Base-by-base conservation (phyloP, 2,888 invertebrate species). In the Subacronicta megacephala region DNA sequence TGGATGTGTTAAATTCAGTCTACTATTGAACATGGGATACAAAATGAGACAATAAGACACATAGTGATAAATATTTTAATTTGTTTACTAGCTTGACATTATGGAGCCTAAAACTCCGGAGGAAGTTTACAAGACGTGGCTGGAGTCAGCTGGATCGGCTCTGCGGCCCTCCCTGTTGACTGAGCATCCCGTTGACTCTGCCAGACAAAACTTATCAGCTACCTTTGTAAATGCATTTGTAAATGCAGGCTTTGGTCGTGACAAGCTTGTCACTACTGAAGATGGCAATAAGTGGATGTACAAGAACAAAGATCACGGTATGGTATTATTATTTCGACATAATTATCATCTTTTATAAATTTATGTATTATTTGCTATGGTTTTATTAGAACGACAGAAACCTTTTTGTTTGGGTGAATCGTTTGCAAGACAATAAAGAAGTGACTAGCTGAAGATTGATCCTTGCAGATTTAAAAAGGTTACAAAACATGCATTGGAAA, bases 201-300 rank as follows among this genome's bases (percentile, higher is more conserved):
- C 99, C 0, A 95, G 99, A 37, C 99, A 99, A 89, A 99, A 99
- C 90, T 94, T 99, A 17, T 99, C 99, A 0, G 97, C 99, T 0
- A 99, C 99, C 16, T 99, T 99, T 85, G 99, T 99, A 0, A 99
- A 99, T 89, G 99, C 99, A 0, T 99, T 99, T 83, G 99, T 99
- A 0, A 99, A 99, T 84, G 98, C 99, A 12, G 99, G 98, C 0
- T 99, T 99, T 88, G 99, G 99, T 2, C 96, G 97, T 15, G 99
- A 99, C 85, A 99, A 99, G 88, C 95, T 99, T 3, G 95, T 98
- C 29, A 97, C 98, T 23, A 97, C 97, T 45, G 99, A 99, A 78
- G 96, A 96, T 83, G 96, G 96, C 26, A 96, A 96, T 73, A 96
- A 96, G 72, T 98, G 98, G 98, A 95, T 99, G 87, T 98, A 98